A percentile compares a stretch with the other conserved stretches of the same genome.
phyloP scores from a whole-genome alignment of 2,113 vertebrate species.

The Scomber colias region DNA sequence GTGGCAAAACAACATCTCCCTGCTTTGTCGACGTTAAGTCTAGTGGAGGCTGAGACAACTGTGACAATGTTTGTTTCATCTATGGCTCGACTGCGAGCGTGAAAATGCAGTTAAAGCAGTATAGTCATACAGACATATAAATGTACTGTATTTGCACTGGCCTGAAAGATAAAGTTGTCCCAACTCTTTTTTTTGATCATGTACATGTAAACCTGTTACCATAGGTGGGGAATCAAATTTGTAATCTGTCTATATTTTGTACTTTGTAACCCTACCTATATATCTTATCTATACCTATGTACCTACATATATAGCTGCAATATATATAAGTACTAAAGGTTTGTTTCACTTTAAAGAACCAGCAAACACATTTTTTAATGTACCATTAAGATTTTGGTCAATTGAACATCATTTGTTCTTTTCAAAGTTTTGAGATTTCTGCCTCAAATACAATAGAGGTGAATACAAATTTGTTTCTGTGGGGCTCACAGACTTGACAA shows the following conservation, averaged over 20 bases:
- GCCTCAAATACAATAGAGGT: background rate
- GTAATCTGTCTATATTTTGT: too few relatives aligned
- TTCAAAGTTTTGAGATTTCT: too few relatives aligned
- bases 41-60: constrained; percentile 21
- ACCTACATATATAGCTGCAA: too few relatives aligned
- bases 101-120: background rate
- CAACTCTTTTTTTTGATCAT: background rate
- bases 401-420: too few relatives aligned
- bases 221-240: background rate
- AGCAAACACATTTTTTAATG: too few relatives aligned
- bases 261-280: too few relatives aligned
- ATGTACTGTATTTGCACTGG: background rate
- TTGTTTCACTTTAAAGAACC: too few relatives aligned
- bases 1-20: constrained; percentile 52
- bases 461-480: background rate
- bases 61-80: constrained; percentile 43
- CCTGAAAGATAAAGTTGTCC: background rate
- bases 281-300: too few relatives aligned
- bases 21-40: constrained; percentile 28
- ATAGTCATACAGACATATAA: background rate
- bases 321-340: too few relatives aligned
- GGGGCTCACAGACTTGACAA: background rate
- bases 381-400: too few relatives aligned
- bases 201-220: background rate
- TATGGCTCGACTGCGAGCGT: constrained; percentile 10